These are phyloP conservation scores for Sorex araneus DNA, from an alignment of 2,113 vertebrate species.

Conservation along the genomic window DNA sequence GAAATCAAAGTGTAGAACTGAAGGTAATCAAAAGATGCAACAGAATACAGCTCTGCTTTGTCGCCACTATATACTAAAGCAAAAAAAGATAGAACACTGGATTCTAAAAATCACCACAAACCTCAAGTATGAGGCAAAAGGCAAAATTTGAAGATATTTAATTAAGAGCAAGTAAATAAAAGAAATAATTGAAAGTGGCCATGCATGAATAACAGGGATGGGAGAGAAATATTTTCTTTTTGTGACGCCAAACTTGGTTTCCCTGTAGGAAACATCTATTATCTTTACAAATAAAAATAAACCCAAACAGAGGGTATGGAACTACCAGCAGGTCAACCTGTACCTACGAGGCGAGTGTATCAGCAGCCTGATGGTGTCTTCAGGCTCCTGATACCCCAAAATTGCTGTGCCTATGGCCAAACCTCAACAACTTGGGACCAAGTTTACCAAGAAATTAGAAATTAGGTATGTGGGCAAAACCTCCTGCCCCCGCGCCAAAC, in stretches of 20 bases:
- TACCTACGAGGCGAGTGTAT: too few relatives aligned
- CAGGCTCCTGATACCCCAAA: too few relatives aligned
- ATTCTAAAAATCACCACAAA: not conserved
- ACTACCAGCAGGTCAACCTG: too few relatives aligned
- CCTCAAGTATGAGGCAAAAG: not conserved
- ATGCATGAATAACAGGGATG: not conserved
- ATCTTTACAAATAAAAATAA: slow-evolving; percentile 20
- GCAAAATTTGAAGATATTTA: not conserved
- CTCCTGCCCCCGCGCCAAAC: too few relatives aligned
- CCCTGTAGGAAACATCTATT: not conserved
- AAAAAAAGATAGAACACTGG: not conserved
- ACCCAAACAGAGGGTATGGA: not conserved
- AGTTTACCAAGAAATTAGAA: too few relatives aligned
- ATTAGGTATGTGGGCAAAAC: too few relatives aligned
- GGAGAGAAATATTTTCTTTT: not conserved
- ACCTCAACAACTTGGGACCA: too few relatives aligned
- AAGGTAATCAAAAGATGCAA: not conserved
- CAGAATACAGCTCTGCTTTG: not conserved
- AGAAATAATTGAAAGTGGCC: not conserved
- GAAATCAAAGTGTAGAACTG: not conserved
- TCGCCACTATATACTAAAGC: not conserved
- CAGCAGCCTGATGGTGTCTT: too few relatives aligned
- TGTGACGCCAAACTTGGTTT: not conserved
- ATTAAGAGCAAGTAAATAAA: not conserved
- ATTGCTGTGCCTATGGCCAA: too few relatives aligned